These are phyloP conservation scores for Tachycineta bicolor DNA, from an alignment of 2,113 vertebrate genomes.

Conservation along the genomic window DNA sequence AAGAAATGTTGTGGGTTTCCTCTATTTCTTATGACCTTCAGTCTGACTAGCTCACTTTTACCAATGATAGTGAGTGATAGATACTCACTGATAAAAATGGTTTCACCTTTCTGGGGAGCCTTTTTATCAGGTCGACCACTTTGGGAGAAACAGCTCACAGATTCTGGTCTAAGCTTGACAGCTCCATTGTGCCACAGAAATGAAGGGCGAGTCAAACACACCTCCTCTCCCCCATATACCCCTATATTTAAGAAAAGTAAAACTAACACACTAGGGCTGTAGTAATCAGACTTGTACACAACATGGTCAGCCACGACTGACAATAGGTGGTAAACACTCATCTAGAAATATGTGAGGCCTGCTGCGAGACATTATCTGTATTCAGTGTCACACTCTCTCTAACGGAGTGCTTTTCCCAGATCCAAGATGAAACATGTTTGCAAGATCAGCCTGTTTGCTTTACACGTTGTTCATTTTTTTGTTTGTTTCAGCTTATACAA, in stretches of 20 bases:
- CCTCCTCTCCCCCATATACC: fast-evolving
- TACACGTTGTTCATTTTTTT: neutral
- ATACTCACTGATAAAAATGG: neutral
- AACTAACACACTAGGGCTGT: neutral
- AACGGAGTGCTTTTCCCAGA: neutral
- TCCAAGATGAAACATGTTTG: slow-evolving; percentile 10
- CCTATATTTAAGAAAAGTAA: neutral
- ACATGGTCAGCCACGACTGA: neutral
- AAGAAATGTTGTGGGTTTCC: neutral
- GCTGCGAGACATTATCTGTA: neutral
- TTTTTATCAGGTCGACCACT: neutral
- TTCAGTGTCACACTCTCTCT: neutral
- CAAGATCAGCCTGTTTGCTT: neutral
- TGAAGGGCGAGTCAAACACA: neutral
- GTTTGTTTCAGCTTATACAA: slow-evolving; percentile 14
- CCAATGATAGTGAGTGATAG: neutral
- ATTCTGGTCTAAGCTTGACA: neutral
- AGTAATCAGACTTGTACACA: neutral
- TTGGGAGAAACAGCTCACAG: neutral
- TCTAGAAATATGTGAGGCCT: slow-evolving; percentile 27
- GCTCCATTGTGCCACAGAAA: neutral
- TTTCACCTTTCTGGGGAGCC: neutral
- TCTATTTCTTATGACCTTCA: neutral
- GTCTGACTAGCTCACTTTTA: neutral
- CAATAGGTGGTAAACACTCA: slow-evolving; percentile 15